phyloP scores from a whole-genome alignment of 2,797 vertebrate species.

The Limnodromus scolopaceus region DNA sequence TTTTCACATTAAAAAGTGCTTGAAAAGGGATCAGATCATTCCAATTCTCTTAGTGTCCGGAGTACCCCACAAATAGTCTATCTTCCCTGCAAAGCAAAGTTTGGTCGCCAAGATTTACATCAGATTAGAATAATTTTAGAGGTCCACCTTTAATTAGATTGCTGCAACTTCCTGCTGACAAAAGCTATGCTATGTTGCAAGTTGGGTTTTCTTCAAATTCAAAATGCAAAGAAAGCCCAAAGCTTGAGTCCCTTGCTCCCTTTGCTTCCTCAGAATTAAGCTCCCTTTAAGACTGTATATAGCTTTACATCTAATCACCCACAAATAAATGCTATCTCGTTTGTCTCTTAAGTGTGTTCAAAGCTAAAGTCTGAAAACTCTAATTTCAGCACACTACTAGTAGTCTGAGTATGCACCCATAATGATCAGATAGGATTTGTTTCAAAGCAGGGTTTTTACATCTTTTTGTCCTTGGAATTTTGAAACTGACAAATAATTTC shows the following conservation, averaged over 20 bases:
- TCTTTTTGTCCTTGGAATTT: background rate
- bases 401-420: background rate
- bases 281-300: background rate
- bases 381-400: background rate
- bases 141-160: background rate
- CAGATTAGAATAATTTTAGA: background rate
- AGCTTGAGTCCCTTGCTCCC: background rate
- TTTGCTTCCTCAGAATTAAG: background rate
- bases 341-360: background rate
- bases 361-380: background rate
- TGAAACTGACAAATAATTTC: background rate
- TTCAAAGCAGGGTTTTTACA: background rate
- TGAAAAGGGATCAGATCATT: background rate
- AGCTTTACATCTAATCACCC: background rate
- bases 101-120: background rate
- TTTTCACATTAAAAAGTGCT: background rate
- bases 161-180: background rate
- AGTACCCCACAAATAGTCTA: background rate
- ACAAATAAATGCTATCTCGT: background rate
- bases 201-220: fast-evolving
- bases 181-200: background rate
- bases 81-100: background rate
- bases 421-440: background rate
- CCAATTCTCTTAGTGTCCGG: background rate
- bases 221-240: background rate